phyloP scores from a whole-genome alignment of 2,888 invertebrate species.

The Autographa gamma region DNA sequence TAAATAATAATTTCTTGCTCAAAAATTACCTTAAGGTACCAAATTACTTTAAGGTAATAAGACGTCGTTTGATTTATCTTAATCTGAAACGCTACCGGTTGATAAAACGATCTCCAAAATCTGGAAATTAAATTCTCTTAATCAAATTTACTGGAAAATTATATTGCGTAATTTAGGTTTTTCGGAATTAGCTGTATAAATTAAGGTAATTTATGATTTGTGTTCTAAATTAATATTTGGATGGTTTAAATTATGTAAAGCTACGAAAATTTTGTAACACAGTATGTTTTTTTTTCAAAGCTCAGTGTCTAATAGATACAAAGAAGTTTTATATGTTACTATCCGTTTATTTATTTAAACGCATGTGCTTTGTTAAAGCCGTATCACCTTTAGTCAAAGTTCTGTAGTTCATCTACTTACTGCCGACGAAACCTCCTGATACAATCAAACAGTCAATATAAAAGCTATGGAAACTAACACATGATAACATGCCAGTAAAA shows the following conservation, averaged over 20 bases:
- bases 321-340: too few species aligned
- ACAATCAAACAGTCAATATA: neutral
- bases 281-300: neutral
- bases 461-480: neutral
- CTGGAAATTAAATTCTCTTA: conserved; percentile 38
- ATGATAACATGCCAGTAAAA: neutral
- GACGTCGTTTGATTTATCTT: conserved; percentile 52
- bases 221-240: neutral
- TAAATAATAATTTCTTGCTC: conserved; percentile 15
- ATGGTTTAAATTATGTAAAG: neutral
- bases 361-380: too few species aligned
- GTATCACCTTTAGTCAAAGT: too few species aligned
- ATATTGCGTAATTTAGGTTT: conserved; percentile 17
- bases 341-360: too few species aligned
- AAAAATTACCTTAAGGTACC: conserved; percentile 9
- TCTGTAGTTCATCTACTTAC: too few species aligned
- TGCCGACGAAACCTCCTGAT: neutral
- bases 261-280: neutral
- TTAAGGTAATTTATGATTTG: neutral
- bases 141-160: conserved; percentile 28
- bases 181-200: conserved; percentile 2
- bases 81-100: conserved; percentile 38
- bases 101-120: conserved; percentile 39
- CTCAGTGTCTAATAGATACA: too few species aligned
- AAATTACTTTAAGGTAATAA: conserved; percentile 40